Evolutionary conservation across 2,888 invertebrate genomes (phyloP), one percentile per base, ranked within the genome.

Genomic region (Ischnus inquisitorius): DNA sequence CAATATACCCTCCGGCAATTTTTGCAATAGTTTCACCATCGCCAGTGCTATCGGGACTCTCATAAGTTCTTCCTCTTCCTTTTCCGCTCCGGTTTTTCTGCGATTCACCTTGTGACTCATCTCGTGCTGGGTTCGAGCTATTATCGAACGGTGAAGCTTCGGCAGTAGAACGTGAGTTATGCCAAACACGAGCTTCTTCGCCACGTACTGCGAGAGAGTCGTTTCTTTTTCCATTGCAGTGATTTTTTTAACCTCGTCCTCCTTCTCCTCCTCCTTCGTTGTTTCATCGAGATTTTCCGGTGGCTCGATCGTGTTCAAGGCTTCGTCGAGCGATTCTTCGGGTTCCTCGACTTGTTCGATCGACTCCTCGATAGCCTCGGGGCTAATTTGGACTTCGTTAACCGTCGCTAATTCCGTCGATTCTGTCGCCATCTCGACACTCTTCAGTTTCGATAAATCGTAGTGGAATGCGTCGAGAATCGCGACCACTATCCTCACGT

Each of bases 401-500:
- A 91, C 87, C 25, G 94, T 88, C 87, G 92, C 93, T 83, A 88
- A 89, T 8, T 92, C 89, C 54, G 77, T 68, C 51, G 79, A 65
- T 25, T 86, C 83, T 10, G 57, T 85, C 79, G 10, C 54, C 69
- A 43, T 67, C 10, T 88, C 72, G 1, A 78, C 62, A 25, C 74
- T 88, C 75, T 94, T 92, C 4, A 95, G 95, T 91, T 96, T 96
- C 0, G 95, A 95, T 68, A 99, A 94, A 94, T 99, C 97, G 93
- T 97, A 99, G 94, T 99, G 99, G 91, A 99, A 99, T 0, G 97
- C 96, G 92, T 99, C 98, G 85, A 99, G 94, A 83, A 99, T 96
- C 0, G 96, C 96, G 0, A 97, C 96, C 14, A 97, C 94, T 78
- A 97, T 95, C 78, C 97, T 95, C 8, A 98, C 97, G 79, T 97